A percentile compares a stretch with the other conserved stretches of the same genome.
These are phyloP conservation scores for Hystrix cristata DNA, from an alignment of 2,113 vertebrate species.

Conservation along the genomic window DNA sequence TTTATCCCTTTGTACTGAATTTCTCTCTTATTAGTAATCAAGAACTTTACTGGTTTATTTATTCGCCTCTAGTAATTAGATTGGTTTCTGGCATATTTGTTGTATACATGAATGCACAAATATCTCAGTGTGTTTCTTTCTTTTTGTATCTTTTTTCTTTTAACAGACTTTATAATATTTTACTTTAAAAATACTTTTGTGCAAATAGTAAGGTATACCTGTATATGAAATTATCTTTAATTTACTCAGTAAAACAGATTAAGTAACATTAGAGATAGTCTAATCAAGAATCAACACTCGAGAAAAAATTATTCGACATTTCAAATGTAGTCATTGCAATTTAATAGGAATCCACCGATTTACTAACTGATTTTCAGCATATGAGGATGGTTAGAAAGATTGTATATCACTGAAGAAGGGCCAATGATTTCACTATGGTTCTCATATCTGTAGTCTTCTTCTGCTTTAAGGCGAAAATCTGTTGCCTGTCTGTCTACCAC, in stretches of 20 bases:
- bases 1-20: not conserved
- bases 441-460: not conserved
- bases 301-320: conserved; percentile 18
- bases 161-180: not conserved
- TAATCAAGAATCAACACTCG: not conserved
- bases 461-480: not conserved
- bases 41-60: not conserved
- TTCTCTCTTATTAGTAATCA: not conserved
- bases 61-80: not conserved
- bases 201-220: not conserved
- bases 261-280: not conserved
- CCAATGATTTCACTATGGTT: not conserved
- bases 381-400: not conserved
- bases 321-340: conserved; percentile 6
- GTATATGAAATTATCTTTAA: conserved; percentile 21
- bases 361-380: not conserved
- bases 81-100: not conserved
- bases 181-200: not conserved
- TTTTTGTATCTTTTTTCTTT: not conserved
- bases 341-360: not conserved
- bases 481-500: not conserved
- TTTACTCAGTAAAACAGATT: not conserved
- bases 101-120: not conserved
- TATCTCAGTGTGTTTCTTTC: not conserved
- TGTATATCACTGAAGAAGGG: not conserved